These are phyloP conservation scores for Erethizon dorsatum DNA, from an alignment of 2,797 vertebrate genomes.

Conservation along the genomic window DNA sequence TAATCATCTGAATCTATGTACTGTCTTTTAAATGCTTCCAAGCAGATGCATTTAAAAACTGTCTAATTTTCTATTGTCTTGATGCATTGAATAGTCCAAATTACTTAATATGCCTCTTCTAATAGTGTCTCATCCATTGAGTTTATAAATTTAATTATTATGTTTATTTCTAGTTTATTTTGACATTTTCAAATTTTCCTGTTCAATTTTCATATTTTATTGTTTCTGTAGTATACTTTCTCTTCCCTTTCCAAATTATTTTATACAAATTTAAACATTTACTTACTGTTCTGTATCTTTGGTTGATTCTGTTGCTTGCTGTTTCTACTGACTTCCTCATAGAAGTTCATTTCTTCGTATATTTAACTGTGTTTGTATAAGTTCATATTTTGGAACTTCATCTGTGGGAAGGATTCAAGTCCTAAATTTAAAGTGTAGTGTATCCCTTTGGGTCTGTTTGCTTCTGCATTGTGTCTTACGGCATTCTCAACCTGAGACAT, in stretches of 20 bases:
- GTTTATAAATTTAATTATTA: constrained; percentile 1
- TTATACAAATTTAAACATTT: neutral
- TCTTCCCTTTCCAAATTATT: neutral
- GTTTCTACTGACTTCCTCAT: neutral
- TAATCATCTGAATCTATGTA: neutral
- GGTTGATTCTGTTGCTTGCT: neutral
- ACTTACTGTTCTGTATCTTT: neutral
- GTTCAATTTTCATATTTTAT: neutral
- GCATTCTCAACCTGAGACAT: neutral
- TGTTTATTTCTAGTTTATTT: constrained; percentile 13
- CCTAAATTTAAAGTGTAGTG: neutral
- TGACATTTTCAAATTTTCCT: neutral
- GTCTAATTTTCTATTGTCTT: neutral
- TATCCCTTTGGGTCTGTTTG: neutral
- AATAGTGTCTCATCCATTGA: neutral
- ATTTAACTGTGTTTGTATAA: neutral
- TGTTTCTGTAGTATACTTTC: neutral
- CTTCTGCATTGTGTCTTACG: neutral
- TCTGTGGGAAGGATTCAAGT: neutral
- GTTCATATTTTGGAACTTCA: neutral
- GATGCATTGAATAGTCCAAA: neutral
- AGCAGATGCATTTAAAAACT: neutral
- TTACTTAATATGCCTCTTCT: neutral
- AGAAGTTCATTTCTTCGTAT: neutral
- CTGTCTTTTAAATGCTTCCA: neutral